Base-by-base conservation (phyloP, 2,888 invertebrate species). In the Chrysina gloriosa region DNA sequence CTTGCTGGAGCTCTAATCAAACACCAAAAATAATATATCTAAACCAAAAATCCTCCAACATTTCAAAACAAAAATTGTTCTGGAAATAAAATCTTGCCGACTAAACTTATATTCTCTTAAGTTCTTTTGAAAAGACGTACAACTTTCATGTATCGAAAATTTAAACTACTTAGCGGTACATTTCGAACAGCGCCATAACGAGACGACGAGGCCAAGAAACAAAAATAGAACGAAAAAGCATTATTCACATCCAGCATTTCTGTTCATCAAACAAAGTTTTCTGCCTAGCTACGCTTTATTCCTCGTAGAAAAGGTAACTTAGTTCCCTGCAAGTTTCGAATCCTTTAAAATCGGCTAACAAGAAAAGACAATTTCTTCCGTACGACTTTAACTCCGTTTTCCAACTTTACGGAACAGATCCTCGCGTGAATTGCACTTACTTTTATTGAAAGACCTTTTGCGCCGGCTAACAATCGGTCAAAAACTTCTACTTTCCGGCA, bases 291-390 rank as follows among this genome's bases (percentile, higher is more conserved):
- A 61, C 58, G 19, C 58, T 61, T 42, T 61, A 61, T 61, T 42
- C 29, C 27, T 25, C 27, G 25, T 7, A 42, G 45, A 61, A 42
- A 61, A 61, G 58, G 58, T 61, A 61, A 61, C 58, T 61, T 42
- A 27, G 42, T 61, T 61, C 45, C 58, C 58, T 16, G 58, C 25
- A 61, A 61, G 58, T 61, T 61, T 45, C 58, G n/a, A 61, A 61
- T 61, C 58, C 58, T 42, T 61, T 61, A 61, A 61, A 61, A 61
- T 61, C 58, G 58, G 58, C 58, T 61, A 61, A 61, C 58, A 61
- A 42, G 58, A 42, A 61, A 61, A 61, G 58, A 61, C 58, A 61
- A 61, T 61, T 42, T 61, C 58, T 27, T 61, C 42, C 58, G 58
- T 61, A 61, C 58, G 58, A 61, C 58, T 61, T 61, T 42, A 42